Conservation (phyloP, 2,888 invertebrate genomes). For the Neoascia interrupta region DNA sequence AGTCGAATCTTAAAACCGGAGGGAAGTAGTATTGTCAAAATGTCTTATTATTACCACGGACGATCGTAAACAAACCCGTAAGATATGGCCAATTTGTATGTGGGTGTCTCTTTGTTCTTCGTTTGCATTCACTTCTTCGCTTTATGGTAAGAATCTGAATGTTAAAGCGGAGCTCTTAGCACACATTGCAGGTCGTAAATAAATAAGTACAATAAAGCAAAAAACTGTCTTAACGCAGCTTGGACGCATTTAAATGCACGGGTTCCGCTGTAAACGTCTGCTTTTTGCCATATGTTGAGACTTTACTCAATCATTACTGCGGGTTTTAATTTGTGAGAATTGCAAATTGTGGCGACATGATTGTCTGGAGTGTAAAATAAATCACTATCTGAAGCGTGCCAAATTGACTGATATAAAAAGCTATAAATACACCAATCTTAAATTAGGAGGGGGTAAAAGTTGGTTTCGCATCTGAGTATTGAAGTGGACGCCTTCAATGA, state of each 20-base stretch:
- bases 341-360: not conserved
- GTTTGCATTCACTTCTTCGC: not conserved
- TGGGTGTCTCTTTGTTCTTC: conserved; percentile 43
- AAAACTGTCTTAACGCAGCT: conserved; percentile 4
- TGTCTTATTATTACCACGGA: conserved; percentile 21
- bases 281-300: conserved; percentile 1
- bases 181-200: not conserved
- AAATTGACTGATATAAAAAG: no score
- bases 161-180: conserved; percentile 7
- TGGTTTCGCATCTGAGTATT: no score
- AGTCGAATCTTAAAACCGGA: conserved; percentile 9
- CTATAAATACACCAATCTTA: no score
- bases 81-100: conserved; percentile 33
- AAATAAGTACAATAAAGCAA: conserved; percentile 14
- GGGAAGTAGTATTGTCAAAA: conserved; percentile 38
- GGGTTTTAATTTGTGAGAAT: not conserved
- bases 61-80: conserved; percentile 39
- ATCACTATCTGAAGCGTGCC: no score
- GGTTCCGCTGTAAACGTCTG: not conserved
- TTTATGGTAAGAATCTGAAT: conserved; percentile 23
- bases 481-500: no score
- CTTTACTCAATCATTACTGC: not conserved
- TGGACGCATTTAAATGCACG: not conserved
- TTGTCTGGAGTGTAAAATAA: not conserved
- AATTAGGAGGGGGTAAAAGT: no score